Base-by-base conservation (phyloP, 2,113 vertebrate genomes). In the Varanus salvator region DNA sequence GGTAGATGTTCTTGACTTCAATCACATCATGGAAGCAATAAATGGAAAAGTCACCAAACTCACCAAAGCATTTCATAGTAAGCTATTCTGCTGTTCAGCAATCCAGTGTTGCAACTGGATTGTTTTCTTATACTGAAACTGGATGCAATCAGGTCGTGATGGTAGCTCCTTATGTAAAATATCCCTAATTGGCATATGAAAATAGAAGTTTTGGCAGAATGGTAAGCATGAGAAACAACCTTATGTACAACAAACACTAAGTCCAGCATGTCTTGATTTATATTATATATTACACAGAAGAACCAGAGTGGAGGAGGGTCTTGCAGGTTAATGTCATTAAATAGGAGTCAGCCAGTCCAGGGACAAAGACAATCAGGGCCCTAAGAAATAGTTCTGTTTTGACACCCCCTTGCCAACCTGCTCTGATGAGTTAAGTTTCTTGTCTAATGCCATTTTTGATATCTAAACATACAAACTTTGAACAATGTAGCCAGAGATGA, bases 1-100 rank as follows among this genome's bases (percentile, higher is more conserved):
- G 3, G 21, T 64, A 3, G 78, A 93, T 91, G 91, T 94, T 95
- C 84, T 72, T 60, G 4, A 93, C 90, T 92, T 11, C 88, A 23
- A 84, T 72, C n/a, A 82, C 19, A 64, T 12, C n/a, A 21, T 60
- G 34, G 27, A 29, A 64, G n/a, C n/a, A 15, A 91, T 91, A 90
- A 91, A 7, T 93, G 68, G 80, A 86, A 93, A 94, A 94, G 23
- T 44, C 74, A 44, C 15, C 1, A 15, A 1, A 64, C 15, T 52
- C 77, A 52, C 11, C 27, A 80, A 52, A 48, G 8, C 27, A 29
- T 11, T 52, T 80, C 83, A 71, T 72, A 21, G 8, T n/a, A 50
- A 69, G 19, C 29, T 27, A 19, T 72, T 64, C 48, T 54, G n/a
- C 21, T 75, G 50, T 12, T 29, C 12, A 75, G 9, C 8, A 72